phyloP scores from a whole-genome alignment of 2,113 vertebrate species.

The Verasper variegatus region DNA sequence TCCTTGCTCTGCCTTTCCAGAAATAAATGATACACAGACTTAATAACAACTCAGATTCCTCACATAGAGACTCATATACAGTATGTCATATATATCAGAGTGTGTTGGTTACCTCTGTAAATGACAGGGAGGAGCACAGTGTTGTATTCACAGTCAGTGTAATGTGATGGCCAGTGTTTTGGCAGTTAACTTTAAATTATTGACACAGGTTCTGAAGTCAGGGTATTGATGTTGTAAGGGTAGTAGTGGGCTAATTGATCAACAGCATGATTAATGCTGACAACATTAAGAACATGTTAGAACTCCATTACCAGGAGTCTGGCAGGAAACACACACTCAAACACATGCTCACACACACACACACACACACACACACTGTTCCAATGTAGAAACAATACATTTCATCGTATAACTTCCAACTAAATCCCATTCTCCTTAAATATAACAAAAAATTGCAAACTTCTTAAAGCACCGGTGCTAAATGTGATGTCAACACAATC shows the following conservation, averaged over 20 bases:
- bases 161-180: slow-evolving; percentile 45
- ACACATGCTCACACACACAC: slow-evolving; percentile 11
- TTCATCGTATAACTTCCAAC: no score
- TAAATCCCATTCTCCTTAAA: no score
- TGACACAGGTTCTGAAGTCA: slow-evolving; percentile 55
- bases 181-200: slow-evolving; percentile 55
- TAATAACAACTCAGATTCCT: no score
- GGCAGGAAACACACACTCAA: not conserved
- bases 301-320: slow-evolving; percentile 39
- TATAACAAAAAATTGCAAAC: no score
- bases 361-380: not conserved
- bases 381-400: no score
- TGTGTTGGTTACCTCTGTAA: not conserved
- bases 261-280: slow-evolving; percentile 67
- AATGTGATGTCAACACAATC: not conserved
- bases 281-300: slow-evolving; percentile 62
- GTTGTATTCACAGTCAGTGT: slow-evolving; percentile 1
- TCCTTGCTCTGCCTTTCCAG: slow-evolving; percentile 3
- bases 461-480: not conserved
- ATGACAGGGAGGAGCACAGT: not conserved
- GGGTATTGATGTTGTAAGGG: slow-evolving; percentile 64
- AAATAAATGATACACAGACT: not conserved
- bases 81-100: not conserved
- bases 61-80: not conserved
- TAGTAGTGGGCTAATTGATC: slow-evolving; percentile 69